Evolutionary conservation across 2,888 invertebrate genomes (phyloP).

Genomic region (Rapana venosa): DNA sequence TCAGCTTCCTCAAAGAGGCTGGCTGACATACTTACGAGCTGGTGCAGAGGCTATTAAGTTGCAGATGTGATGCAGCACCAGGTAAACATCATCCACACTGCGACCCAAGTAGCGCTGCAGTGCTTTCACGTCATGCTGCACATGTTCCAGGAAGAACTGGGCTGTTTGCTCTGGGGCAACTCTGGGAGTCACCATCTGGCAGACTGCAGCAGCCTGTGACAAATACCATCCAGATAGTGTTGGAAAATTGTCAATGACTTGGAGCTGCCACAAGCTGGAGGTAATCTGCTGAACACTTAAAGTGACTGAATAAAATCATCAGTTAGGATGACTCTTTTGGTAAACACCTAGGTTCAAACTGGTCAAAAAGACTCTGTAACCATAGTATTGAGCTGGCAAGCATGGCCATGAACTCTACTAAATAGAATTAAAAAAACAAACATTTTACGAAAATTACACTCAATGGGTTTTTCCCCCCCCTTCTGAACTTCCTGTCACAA

Average conservation of each 20-base stretch:
- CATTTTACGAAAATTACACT: no score
- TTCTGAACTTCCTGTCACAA: no score
- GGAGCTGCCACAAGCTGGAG: neutral
- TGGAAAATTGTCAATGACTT: neutral
- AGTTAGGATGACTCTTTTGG: neutral
- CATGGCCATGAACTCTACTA: no score
- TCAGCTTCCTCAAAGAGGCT: neutral
- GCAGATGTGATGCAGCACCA: conserved; percentile 60
- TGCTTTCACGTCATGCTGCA: conserved; percentile 58
- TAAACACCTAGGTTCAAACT: no score
- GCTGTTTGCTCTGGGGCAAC: conserved; percentile 42
- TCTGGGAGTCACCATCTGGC: conserved; percentile 51
- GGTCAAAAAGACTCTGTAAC: no score
- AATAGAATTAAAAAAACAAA: no score
- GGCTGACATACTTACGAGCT: neutral
- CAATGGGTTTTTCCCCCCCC: no score
- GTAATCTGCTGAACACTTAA: neutral
- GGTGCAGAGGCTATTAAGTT: conserved; percentile 30
- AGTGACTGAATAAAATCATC: neutral
- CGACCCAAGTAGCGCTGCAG: conserved; percentile 55
- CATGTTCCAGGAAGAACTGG: conserved; percentile 63
- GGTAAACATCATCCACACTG: conserved; percentile 63
- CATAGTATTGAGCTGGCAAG: no score
- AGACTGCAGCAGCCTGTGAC: conserved; percentile 47
- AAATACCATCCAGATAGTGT: neutral